Percentiles rank a stretch among this genome's conserved stretches.
phyloP scores from a whole-genome alignment of 2,888 invertebrate species.

The Stramonita haemastoma region DNA sequence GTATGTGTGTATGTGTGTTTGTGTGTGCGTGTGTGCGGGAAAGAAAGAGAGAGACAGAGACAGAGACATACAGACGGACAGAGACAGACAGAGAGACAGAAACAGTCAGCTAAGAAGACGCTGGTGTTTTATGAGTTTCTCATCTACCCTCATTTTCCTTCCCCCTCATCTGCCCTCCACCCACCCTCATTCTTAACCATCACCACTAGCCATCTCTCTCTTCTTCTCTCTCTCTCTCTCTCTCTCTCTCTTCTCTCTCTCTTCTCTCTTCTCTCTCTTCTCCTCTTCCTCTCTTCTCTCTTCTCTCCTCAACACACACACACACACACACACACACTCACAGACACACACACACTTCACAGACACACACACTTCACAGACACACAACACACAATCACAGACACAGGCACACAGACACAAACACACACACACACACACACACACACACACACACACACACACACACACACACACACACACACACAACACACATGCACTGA shows the following conservation, averaged over 20 bases:
- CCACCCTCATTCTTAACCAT: neutral
- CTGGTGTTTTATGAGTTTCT: neutral
- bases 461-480: conserved; percentile 10
- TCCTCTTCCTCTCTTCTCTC: too few species aligned
- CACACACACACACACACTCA: too few species aligned
- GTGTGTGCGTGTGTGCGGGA: neutral
- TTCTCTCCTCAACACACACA: neutral
- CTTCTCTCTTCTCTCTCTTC: too few species aligned
- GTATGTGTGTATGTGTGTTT: too few species aligned
- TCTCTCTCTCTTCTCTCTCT: too few species aligned
- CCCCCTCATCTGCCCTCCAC: neutral
- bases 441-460: neutral
- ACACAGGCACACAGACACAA: neutral
- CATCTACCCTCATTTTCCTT: neutral
- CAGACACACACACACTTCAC: too few species aligned
- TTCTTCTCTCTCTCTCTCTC: too few species aligned
- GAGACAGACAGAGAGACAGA: neutral
- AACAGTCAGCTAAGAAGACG: neutral
- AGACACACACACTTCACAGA: too few species aligned
- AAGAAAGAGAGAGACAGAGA: neutral
- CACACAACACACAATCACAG: too few species aligned
- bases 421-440: neutral
- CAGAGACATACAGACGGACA: neutral
- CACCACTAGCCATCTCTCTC: too few species aligned
- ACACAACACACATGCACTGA: too few species aligned